phyloP scores from a whole-genome alignment of 2,113 vertebrate genomes.

The Garra rufa region DNA sequence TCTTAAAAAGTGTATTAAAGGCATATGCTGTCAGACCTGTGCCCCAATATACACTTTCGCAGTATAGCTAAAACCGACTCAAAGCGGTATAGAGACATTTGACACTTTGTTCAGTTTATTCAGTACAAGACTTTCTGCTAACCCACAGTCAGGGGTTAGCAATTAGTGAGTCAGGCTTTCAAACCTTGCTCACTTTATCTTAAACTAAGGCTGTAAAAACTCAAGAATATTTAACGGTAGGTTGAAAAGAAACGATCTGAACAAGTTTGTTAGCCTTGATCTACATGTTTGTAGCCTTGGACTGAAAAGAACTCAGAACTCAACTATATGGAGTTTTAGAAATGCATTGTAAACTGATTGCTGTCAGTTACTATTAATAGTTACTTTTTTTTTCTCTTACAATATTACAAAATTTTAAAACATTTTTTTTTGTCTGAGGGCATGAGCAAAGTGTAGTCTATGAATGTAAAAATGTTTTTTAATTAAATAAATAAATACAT shows the following conservation, averaged over 20 bases:
- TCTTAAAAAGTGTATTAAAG: background rate
- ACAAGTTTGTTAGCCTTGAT: background rate
- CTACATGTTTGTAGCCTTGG: background rate
- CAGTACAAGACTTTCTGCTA: background rate
- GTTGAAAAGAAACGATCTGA: background rate
- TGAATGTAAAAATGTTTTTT: background rate
- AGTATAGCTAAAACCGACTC: background rate
- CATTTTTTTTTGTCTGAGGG: background rate
- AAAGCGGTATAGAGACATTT: conserved; percentile 8
- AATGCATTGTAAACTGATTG: background rate
- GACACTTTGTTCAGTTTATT: background rate
- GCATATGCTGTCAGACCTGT: background rate
- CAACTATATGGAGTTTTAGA: background rate
- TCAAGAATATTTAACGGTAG: background rate
- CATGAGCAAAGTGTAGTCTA: background rate
- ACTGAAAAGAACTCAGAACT: background rate
- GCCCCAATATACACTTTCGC: no score
- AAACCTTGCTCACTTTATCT: background rate
- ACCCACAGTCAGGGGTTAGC: conserved; percentile 17
- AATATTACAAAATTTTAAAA: background rate
- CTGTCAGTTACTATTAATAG: background rate
- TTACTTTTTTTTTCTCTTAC: background rate
- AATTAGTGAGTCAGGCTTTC: background rate
- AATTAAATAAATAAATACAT: background rate
- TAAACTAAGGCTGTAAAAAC: background rate